These are phyloP conservation scores for Ginglymostoma cirratum DNA, from an alignment of 2,113 vertebrate genomes.

Conservation along the genomic window DNA sequence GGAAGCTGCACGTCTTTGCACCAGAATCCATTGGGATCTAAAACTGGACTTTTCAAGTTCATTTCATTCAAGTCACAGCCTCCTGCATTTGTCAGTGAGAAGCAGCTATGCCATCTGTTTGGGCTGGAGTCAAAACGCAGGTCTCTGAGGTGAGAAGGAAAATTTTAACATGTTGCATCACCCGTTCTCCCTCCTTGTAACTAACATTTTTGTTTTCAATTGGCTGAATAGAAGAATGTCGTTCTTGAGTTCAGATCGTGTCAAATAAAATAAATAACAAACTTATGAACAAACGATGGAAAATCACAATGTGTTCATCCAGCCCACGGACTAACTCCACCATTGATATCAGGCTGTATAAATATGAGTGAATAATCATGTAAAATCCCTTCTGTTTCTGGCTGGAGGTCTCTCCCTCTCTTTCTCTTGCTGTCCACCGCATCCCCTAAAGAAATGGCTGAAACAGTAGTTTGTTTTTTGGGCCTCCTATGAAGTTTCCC, in stretches of 20 bases:
- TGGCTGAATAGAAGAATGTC: conserved; percentile 10
- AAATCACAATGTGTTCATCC: background rate
- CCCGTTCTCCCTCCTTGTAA: background rate
- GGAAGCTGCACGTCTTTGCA: background rate
- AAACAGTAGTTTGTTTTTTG: background rate
- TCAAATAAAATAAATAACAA: background rate
- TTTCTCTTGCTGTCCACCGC: no score
- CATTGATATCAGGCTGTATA: no score
- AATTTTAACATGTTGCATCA: background rate
- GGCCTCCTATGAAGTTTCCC: background rate
- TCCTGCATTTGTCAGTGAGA: background rate
- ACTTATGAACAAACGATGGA: background rate
- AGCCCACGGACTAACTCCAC: background rate
- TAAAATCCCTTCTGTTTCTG: no score
- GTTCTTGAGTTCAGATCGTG: background rate
- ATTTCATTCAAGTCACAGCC: conserved; percentile 17
- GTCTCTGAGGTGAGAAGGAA: background rate
- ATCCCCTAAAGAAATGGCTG: background rate
- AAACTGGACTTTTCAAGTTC: background rate
- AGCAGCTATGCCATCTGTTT: conserved; percentile 26
- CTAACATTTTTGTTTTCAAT: background rate
- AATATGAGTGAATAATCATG: background rate
- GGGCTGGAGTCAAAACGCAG: background rate
- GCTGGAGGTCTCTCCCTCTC: background rate
- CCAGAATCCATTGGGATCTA: background rate